phyloP scores from a whole-genome alignment of 1,140 invertebrate genomes.

The Kradibia gibbosae region DNA sequence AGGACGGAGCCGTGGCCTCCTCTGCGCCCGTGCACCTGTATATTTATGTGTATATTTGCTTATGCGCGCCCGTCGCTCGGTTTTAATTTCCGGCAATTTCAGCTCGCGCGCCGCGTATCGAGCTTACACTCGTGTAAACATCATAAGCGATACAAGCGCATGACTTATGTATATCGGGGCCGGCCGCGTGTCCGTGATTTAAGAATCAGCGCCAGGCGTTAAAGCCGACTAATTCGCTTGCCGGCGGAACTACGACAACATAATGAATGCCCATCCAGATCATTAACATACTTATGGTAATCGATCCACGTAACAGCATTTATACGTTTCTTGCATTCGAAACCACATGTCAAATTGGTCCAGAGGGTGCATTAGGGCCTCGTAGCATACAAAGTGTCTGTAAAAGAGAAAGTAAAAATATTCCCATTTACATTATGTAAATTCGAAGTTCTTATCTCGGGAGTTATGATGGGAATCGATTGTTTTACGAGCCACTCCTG shows the following conservation, averaged over 20 bases:
- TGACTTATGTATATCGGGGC: background rate
- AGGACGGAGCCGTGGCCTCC: background rate
- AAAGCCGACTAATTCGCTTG: slow-evolving; percentile 36
- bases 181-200: background rate
- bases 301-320: slow-evolving; percentile 32
- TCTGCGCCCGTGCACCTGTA: background rate
- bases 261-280: background rate
- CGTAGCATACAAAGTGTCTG: no score
- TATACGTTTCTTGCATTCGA: slow-evolving; percentile 35
- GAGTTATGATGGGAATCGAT: slow-evolving; percentile 11
- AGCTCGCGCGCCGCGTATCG: slow-evolving; percentile 4
- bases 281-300: slow-evolving; percentile 40
- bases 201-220: slow-evolving; percentile 6
- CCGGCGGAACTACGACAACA: background rate
- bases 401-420: background rate
- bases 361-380: background rate
- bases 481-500: slow-evolving; percentile 2
- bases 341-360: background rate
- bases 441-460: slow-evolving; percentile 19
- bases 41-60: no score
- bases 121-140: background rate
- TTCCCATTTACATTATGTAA: background rate
- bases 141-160: background rate
- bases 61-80: no score
- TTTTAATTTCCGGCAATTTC: slow-evolving; percentile 43